These are phyloP conservation scores for Indicator maculatus DNA, from an alignment of 2,113 vertebrate genomes.

Conservation along the genomic window DNA sequence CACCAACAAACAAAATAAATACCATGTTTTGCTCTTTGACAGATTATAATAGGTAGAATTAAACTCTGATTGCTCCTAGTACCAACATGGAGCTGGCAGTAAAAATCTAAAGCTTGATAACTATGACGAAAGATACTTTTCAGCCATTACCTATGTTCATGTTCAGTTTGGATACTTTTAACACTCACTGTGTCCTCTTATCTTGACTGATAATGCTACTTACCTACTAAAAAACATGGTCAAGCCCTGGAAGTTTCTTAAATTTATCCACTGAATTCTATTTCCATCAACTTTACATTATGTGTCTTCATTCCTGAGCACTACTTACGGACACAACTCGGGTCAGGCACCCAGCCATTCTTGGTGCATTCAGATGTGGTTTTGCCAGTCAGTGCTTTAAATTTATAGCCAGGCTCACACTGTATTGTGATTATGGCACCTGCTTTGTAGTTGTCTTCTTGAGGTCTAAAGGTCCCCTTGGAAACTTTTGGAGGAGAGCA, in stretches of 20 bases:
- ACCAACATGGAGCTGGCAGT: neutral
- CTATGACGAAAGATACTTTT: neutral
- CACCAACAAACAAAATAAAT: neutral
- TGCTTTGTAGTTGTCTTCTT: neutral
- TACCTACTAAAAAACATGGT: too few species aligned
- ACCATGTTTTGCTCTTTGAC: neutral
- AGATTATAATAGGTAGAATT: neutral
- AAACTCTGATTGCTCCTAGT: neutral
- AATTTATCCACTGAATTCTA: neutral
- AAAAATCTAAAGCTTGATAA: neutral
- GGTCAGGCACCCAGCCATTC: conserved; percentile 61
- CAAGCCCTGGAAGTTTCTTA: neutral
- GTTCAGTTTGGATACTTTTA: neutral
- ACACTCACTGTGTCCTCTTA: neutral
- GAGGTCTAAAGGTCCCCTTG: conserved; percentile 32
- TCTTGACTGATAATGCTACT: neutral
- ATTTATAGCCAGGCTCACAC: conserved; percentile 34
- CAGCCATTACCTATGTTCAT: neutral
- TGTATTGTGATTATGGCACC: neutral
- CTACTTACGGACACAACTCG: conserved; percentile 70
- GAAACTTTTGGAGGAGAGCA: conserved; percentile 58
- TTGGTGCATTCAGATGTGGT: conserved; percentile 17
- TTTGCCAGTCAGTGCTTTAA: neutral
- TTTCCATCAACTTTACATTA: neutral
- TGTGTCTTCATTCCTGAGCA: neutral